Conservation (phyloP, 35 echinoderm and acorn worm genomes). For the Lytechinus pictus region DNA sequence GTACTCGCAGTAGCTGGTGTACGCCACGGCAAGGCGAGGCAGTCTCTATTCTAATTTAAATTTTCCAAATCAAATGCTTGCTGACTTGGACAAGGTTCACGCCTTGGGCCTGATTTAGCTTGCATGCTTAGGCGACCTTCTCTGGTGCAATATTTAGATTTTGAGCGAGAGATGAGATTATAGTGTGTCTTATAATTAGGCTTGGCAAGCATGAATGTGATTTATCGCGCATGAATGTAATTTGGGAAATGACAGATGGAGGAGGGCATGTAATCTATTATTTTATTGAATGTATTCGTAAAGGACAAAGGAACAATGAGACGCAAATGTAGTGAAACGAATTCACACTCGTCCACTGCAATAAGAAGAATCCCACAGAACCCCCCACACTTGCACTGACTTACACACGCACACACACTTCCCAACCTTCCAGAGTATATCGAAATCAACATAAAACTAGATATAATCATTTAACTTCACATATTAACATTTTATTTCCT, state of each 20-base stretch:
- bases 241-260: not conserved
- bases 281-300: not conserved
- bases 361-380: too few relatives aligned
- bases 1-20: too few relatives aligned
- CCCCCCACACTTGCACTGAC: too few relatives aligned
- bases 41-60: not conserved
- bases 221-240: not conserved
- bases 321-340: too few relatives aligned
- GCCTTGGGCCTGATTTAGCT: not conserved
- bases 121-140: not conserved
- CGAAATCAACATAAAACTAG: too few relatives aligned
- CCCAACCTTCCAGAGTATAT: too few relatives aligned
- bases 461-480: too few relatives aligned
- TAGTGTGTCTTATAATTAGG: not conserved
- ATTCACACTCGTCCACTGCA: too few relatives aligned
- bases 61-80: constrained; percentile 3
- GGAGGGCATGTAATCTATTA: not conserved
- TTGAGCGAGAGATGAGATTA: not conserved
- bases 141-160: not conserved
- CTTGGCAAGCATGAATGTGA: not conserved
- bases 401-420: too few relatives aligned
- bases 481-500: too few relatives aligned
- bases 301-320: not conserved
- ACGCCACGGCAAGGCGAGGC: not conserved
- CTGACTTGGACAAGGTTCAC: not conserved